A percentile compares a stretch with the other conserved stretches of the same genome.
phyloP scores from a whole-genome alignment of 2,797 vertebrate genomes.

The Clarias platycephalus region DNA sequence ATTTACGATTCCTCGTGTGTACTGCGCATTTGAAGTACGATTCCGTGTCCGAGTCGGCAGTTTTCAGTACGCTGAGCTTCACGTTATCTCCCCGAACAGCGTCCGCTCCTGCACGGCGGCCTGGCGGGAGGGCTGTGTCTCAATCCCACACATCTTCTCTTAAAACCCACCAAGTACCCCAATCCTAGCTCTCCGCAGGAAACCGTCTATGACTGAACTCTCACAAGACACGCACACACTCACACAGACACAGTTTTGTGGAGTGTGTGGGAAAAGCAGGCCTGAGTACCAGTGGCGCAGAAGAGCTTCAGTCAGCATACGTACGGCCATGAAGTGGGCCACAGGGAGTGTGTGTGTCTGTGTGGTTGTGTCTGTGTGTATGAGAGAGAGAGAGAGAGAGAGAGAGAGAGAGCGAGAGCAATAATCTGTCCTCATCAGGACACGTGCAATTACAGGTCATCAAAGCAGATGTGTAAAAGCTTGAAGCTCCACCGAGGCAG shows the following conservation, averaged over 20 bases:
- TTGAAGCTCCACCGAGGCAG: conserved; percentile 17
- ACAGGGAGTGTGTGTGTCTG: background rate
- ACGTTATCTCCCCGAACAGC: conserved; percentile 53
- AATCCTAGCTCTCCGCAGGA: conserved; percentile 45
- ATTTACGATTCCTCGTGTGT: background rate
- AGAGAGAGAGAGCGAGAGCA: conserved; percentile 1
- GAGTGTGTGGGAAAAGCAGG: background rate
- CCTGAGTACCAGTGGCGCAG: conserved; percentile 13
- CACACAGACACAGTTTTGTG: background rate
- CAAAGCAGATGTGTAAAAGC: conserved; percentile 42
- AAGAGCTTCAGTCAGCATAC: conserved; percentile 42
- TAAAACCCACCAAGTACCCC: conserved; percentile 31
- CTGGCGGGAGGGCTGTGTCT: conserved; percentile 52
- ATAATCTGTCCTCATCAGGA: conserved; percentile 45
- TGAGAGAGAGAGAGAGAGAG: background rate
- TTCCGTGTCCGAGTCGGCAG: conserved; percentile 16
- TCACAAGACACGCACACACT: conserved; percentile 15
- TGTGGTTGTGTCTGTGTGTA: background rate
- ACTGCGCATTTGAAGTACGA: background rate
- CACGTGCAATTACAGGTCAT: conserved; percentile 42
- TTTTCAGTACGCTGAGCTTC: conserved; percentile 37
- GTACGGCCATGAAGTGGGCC: conserved; percentile 1
- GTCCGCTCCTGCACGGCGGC: conserved; percentile 42
- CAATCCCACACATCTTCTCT: conserved; percentile 38
- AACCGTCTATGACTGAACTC: conserved; percentile 32